These are phyloP conservation scores for Mizuhopecten yessoensis DNA, from an alignment of 1,140 invertebrate genomes.

Conservation along the genomic window DNA sequence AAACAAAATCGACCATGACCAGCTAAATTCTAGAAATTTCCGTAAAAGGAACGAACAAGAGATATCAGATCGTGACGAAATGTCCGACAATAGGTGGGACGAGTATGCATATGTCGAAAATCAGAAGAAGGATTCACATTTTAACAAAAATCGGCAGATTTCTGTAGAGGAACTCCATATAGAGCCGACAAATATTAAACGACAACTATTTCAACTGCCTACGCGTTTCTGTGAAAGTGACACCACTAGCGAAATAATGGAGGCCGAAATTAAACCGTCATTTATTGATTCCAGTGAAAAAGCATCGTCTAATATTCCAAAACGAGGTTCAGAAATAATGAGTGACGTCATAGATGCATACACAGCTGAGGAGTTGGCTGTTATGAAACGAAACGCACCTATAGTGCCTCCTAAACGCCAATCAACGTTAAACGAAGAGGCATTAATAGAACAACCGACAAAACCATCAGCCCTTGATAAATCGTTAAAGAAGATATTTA, in stretches of 20 bases:
- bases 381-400: conserved; percentile 43
- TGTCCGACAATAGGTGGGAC: background rate
- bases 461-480: background rate
- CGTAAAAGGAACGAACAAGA: background rate
- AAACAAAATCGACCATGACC: background rate
- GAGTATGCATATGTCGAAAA: background rate
- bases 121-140: background rate
- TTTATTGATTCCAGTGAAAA: background rate
- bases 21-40: background rate
- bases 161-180: background rate
- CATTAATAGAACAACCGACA: background rate
- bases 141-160: conserved; percentile 9
- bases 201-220: background rate
- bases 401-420: conserved; percentile 15
- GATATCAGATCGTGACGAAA: background rate
- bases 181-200: background rate
- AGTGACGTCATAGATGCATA: conserved; percentile 62
- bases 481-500: conserved; percentile 63
- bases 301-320: conserved; percentile 35
- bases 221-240: conserved; percentile 11
- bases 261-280: conserved; percentile 25
- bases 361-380: conserved; percentile 42
- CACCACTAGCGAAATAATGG: background rate
- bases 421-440: conserved; percentile 22
- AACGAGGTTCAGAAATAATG: conserved; percentile 60